phyloP scores from a whole-genome alignment of 2,113 vertebrate species.

The Holacanthus passer region DNA sequence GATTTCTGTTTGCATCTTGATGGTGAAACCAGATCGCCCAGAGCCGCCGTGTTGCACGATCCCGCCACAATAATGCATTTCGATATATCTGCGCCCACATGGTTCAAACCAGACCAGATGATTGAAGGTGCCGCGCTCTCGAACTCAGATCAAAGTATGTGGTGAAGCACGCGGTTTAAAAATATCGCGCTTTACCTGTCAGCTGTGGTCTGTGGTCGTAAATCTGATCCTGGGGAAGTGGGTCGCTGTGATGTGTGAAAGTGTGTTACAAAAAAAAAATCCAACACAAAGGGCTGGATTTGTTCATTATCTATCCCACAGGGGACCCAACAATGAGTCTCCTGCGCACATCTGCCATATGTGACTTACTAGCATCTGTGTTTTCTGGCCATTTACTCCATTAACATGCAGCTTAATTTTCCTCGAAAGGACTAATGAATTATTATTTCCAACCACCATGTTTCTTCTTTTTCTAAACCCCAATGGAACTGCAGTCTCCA shows the following conservation, averaged over 20 bases:
- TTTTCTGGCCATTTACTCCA: slow-evolving; percentile 37
- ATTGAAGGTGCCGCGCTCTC: neutral
- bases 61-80: slow-evolving; percentile 37
- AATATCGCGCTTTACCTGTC: slow-evolving; percentile 61
- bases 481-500: neutral
- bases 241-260: slow-evolving; percentile 60
- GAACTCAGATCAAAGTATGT: slow-evolving; percentile 16
- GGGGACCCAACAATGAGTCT: slow-evolving; percentile 34
- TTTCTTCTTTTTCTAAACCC: neutral
- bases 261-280: slow-evolving; percentile 25
- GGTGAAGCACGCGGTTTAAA: slow-evolving; percentile 37
- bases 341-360: slow-evolving; percentile 48
- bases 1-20: slow-evolving; percentile 20
- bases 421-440: slow-evolving; percentile 19
- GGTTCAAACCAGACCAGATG: slow-evolving; percentile 15
- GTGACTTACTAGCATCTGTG: slow-evolving; percentile 31
- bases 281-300: slow-evolving; percentile 15
- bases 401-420: slow-evolving; percentile 17
- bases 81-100: slow-evolving; percentile 2
- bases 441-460: slow-evolving; percentile 1
- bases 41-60: neutral
- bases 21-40: neutral
- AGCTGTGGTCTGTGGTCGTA: slow-evolving; percentile 46
- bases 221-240: slow-evolving; percentile 66
- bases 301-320: slow-evolving; percentile 43